Base-by-base conservation (phyloP, 1,140 invertebrate species). In the Nasonia vitripennis region DNA sequence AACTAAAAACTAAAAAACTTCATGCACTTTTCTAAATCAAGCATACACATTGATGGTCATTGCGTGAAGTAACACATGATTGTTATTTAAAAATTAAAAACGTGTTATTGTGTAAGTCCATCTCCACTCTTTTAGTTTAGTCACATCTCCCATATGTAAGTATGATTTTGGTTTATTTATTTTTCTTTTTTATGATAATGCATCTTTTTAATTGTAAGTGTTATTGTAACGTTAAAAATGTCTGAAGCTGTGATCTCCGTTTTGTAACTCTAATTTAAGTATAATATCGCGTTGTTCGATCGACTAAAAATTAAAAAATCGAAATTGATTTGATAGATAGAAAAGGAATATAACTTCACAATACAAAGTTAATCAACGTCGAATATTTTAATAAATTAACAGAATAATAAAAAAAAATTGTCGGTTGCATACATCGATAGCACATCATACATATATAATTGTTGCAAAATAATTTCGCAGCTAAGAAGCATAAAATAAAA, bases 81-180 rank as follows among this genome's bases (percentile, higher is more conserved):
- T 55, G 17, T 62, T n/a, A 62, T 20, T 80, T 12, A 45, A 67
- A 41, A 9, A 67, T 80, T 80, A n/a, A 20, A 80, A 70, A 70
- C 31, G 27, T 48, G 11, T 75, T 75, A 34, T 71, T 31, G 45
- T 74, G 17, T 75, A 12, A 82, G 20, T 75, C 81, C 20, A 83
- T 75, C 55, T 77, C 62, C 73, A 51, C 55, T 67, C 17, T 67
- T 75, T 83, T 48, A 68, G 41, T 83, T 83, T 67, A 77, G 75
- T 77, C 62, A 11, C 81, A 83, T 45, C 73, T 71, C 17, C 17
- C 45, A 62, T 55, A 17, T 45, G 81, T 83, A 83, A 83, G 81
- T 83, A 83, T 77, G 11, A 45, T 68, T 27, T 83, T 77, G 41
- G 23, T 77, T 83, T 37, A 74, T 82, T 82, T 82, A 48, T 75